Evolutionary conservation across 2,888 invertebrate species (phyloP).

Genomic region (Cheilosia vernalis): DNA sequence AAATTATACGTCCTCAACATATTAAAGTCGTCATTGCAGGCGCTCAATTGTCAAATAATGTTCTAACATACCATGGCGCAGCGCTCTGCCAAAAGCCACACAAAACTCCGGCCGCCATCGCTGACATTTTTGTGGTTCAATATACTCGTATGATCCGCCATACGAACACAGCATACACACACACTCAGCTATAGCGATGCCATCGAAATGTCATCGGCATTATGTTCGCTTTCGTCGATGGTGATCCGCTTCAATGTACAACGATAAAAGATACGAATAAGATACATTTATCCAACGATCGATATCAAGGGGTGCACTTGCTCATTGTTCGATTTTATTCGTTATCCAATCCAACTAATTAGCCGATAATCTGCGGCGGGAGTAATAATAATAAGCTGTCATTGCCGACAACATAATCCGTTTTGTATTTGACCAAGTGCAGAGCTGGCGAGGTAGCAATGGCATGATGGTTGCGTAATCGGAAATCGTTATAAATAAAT

Average conservation of each 20-base stretch:
- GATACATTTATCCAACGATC: slow-evolving; percentile 38
- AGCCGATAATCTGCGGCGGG: slow-evolving; percentile 55
- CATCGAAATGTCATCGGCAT: slow-evolving; percentile 59
- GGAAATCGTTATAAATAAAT: slow-evolving; percentile 61
- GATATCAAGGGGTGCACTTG: slow-evolving; percentile 65
- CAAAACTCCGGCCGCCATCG: slow-evolving; percentile 20
- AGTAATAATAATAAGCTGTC: slow-evolving; percentile 58
- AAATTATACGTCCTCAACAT: slow-evolving; percentile 29
- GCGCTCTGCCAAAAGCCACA: slow-evolving; percentile 22
- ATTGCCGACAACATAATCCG: slow-evolving; percentile 62
- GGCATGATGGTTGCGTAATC: slow-evolving; percentile 57
- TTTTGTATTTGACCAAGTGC: slow-evolving; percentile 11
- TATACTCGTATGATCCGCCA: slow-evolving; percentile 21
- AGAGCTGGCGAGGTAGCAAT: slow-evolving; percentile 6
- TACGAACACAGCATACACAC: background rate
- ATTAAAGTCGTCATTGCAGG: slow-evolving; percentile 6
- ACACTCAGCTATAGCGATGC: slow-evolving; percentile 7
- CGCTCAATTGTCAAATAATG: slow-evolving; percentile 29
- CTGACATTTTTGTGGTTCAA: slow-evolving; percentile 35
- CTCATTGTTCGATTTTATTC: slow-evolving; percentile 35
- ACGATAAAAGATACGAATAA: slow-evolving; percentile 24
- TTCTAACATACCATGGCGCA: slow-evolving; percentile 26
- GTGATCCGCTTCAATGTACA: slow-evolving; percentile 32
- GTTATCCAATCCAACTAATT: slow-evolving; percentile 50
- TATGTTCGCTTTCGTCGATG: slow-evolving; percentile 31